These are phyloP conservation scores for Marmota flaviventris DNA, from an alignment of 2,113 vertebrate genomes.

Conservation along the genomic window DNA sequence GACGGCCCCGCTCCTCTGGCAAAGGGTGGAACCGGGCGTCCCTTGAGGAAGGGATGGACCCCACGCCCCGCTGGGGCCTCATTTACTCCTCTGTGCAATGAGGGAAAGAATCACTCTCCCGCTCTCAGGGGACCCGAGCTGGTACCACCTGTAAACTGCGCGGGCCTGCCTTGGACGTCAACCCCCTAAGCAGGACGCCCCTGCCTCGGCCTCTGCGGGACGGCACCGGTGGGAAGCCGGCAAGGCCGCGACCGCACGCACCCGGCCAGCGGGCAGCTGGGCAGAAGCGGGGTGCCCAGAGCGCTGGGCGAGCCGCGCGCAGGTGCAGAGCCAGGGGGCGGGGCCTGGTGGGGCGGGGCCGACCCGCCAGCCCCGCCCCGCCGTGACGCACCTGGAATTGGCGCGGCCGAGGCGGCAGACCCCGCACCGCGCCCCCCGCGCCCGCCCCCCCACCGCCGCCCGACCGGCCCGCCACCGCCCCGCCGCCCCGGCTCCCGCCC, in stretches of 20 bases:
- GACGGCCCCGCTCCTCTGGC: background rate
- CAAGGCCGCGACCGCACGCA: background rate
- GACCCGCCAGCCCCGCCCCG: background rate
- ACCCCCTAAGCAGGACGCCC: background rate
- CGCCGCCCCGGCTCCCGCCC: no score
- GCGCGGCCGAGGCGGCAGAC: conserved; percentile 57
- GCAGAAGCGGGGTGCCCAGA: no score
- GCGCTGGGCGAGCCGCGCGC: no score
- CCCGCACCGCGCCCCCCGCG: conserved; percentile 40
- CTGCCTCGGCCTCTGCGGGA: background rate
- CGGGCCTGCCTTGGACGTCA: background rate
- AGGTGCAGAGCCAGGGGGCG: background rate
- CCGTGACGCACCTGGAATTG: conserved; percentile 76
- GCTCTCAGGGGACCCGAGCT: background rate
- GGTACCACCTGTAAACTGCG: background rate
- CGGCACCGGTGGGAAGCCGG: no score
- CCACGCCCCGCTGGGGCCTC: background rate
- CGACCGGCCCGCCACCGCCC: background rate
- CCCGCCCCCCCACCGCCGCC: background rate
- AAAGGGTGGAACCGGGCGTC: background rate
- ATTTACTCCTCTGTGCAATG: background rate
- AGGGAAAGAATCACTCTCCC: background rate
- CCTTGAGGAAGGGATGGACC: background rate
- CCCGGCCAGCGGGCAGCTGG: background rate
- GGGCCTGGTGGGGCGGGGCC: background rate